Evolutionary conservation across 1,140 invertebrate genomes (phyloP).

Genomic region (Halictus rubicundus): DNA sequence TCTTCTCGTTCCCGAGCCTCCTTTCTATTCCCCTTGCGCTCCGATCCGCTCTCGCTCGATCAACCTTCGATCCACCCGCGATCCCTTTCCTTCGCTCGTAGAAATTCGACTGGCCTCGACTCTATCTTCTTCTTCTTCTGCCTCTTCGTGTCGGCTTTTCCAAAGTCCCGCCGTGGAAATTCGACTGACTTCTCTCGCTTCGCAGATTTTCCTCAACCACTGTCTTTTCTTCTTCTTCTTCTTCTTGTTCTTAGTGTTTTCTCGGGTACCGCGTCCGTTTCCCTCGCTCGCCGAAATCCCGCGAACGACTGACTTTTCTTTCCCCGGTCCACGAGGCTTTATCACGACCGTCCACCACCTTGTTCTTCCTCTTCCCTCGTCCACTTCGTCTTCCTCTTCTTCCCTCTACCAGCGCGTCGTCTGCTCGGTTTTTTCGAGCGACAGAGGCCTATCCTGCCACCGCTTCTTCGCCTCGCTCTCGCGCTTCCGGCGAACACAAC

Average conservation of each 20-base stretch:
- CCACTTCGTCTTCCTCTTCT: neutral
- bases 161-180: too few relatives aligned
- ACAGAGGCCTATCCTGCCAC: neutral
- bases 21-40: constrained; percentile 24
- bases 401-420: neutral
- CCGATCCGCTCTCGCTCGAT: constrained; percentile 42
- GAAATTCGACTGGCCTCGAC: constrained; percentile 57
- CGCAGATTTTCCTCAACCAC: too few relatives aligned
- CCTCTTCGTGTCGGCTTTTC: too few relatives aligned
- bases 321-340: constrained; percentile 32
- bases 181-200: too few relatives aligned
- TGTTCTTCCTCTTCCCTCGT: neutral
- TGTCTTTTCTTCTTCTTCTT: too few relatives aligned
- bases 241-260: too few relatives aligned
- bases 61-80: constrained; percentile 31
- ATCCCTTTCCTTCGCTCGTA: constrained; percentile 58
- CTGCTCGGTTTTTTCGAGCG: neutral
- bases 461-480: constrained; percentile 13
- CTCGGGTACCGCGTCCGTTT: constrained; percentile 35
- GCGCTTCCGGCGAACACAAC: constrained; percentile 18
- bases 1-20: constrained; percentile 11
- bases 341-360: neutral
- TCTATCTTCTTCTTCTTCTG: neutral
- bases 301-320: constrained; percentile 50
- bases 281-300: constrained; percentile 60